phyloP scores from a whole-genome alignment of 2,113 vertebrate species.

The Callopanchax toddi region DNA sequence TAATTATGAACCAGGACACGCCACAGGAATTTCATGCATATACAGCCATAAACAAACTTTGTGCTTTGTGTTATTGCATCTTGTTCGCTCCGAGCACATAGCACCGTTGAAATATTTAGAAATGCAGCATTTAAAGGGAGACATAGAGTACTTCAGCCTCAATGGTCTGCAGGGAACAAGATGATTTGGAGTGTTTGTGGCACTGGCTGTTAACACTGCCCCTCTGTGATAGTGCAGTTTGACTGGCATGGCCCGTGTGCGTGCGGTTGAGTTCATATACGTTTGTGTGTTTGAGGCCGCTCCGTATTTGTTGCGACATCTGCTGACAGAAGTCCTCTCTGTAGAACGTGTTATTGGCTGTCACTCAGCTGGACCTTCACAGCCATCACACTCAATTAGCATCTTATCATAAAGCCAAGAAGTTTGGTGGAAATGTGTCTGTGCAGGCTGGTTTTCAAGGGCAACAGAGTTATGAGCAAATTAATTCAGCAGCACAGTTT shows the following conservation, averaged over 20 bases:
- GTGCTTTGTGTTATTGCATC: constrained; percentile 15
- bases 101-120: constrained; percentile 54
- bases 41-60: constrained; percentile 36
- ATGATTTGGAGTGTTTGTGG: constrained; percentile 23
- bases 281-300: constrained; percentile 11
- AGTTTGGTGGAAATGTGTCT: constrained; percentile 5
- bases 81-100: constrained; percentile 8
- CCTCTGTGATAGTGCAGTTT: constrained; percentile 21
- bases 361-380: constrained; percentile 54
- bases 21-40: not conserved
- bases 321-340: constrained; percentile 44
- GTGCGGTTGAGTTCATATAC: constrained; percentile 3
- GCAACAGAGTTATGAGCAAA: constrained; percentile 13
- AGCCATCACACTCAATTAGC: constrained; percentile 61
- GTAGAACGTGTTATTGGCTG: constrained; percentile 52
- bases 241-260: constrained; percentile 21
- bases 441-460: constrained; percentile 49
- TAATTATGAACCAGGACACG: constrained; percentile 19
- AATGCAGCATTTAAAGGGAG: constrained; percentile 21
- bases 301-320: constrained; percentile 25
- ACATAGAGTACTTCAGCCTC: constrained; percentile 16
- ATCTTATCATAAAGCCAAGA: constrained; percentile 46
- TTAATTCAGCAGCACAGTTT: not conserved
- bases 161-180: constrained; percentile 22
- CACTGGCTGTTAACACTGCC: constrained; percentile 16